These are phyloP conservation scores for Toxostoma redivivum DNA, from an alignment of 2,113 vertebrate genomes.

Conservation along the genomic window DNA sequence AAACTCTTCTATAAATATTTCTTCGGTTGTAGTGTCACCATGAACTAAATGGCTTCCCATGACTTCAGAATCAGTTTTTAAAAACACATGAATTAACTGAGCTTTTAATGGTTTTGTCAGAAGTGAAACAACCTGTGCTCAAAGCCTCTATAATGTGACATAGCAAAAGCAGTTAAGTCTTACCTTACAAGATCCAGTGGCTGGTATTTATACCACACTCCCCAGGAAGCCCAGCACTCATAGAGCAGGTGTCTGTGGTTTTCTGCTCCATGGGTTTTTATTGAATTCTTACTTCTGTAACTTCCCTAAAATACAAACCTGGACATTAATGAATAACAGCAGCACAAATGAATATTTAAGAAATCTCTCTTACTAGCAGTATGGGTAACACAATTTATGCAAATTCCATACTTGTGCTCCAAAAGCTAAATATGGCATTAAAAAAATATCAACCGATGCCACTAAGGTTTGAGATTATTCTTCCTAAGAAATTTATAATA, in stretches of 20 bases:
- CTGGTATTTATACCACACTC: constrained; percentile 96
- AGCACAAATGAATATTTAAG: neutral
- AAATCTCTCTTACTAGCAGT: neutral
- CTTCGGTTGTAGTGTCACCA: neutral
- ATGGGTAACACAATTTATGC: neutral
- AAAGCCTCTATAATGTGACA: neutral
- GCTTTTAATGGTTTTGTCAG: neutral
- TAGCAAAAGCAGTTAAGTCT: neutral
- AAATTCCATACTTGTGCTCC: neutral
- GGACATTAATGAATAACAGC: neutral
- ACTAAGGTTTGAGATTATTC: neutral
- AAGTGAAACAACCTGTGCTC: neutral
- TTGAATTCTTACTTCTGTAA: constrained; percentile 91
- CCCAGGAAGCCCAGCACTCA: constrained; percentile 93
- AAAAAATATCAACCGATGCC: neutral
- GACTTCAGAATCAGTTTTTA: neutral
- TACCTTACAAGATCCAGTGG: constrained; percentile 91
- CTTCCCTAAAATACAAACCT: constrained; percentile 79
- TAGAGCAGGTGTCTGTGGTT: constrained; percentile 92
- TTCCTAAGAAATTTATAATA: neutral
- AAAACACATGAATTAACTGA: neutral
- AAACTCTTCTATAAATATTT: neutral
- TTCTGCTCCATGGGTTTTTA: constrained; percentile 87
- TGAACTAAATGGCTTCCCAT: neutral
- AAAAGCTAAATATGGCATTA: neutral